Evolutionary conservation across 2,888 invertebrate species (phyloP), one percentile per base, ranked within the genome.

Genomic region (Monochamus alternatus): DNA sequence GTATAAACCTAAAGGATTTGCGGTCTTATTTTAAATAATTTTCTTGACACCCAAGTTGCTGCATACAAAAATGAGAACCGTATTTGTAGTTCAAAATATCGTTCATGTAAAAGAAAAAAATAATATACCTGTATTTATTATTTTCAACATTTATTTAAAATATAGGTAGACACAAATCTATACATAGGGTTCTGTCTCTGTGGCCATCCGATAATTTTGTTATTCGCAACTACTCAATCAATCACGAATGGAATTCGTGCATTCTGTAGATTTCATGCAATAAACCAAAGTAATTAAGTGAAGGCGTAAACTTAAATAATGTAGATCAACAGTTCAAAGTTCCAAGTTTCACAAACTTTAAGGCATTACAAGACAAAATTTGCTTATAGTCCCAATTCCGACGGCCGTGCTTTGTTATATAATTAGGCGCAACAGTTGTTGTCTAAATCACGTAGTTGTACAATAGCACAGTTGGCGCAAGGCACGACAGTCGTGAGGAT

Each of bases 401-500:
- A 58, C 52, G 32, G 67, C 22, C 52, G 70, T 52, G 62, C 62
- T 71, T 51, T 71, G 31, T 51, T 51, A 9, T 62, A 63, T 32
- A 62, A 71, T 62, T 62, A 62, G n/a, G 38, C 12, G 70, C 43
- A 71, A 62, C 47, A 62, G 32, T 51, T 60, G 31, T 60, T 59
- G 70, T 63, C 69, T 59, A 62, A 62, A 69, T 71, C 62, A 71
- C 70, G 70, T 71, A 62, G 62, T 47, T 63, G 31, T 51, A 63
- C 43, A 63, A 63, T 62, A 62, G 55, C 31, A 38, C 14, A 58
- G 68, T 55, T 43, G 59, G 44, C 59, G 55, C 30, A 72, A 38
- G 59, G 55, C 78, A 73, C 75, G 76, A 76, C 73, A 70, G 75
- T 78, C 78, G 78, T 78, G 78, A 78, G 70, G 52, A 67, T 30